A percentile compares a stretch with the other conserved stretches of the same genome.
phyloP scores from a whole-genome alignment of 2,888 invertebrate genomes.

The Boloria selene region DNA sequence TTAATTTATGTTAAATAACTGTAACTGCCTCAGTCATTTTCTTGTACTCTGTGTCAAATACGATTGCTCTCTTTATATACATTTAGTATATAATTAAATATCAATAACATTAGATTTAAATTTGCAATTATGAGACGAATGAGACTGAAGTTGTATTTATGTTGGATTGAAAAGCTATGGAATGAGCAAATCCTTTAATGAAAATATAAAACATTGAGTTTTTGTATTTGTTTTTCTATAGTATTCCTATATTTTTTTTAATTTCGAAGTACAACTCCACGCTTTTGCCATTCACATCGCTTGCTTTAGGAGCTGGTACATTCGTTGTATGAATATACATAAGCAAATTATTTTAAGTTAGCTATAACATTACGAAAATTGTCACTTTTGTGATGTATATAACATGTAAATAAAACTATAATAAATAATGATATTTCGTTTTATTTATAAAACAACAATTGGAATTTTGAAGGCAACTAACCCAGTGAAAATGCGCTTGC shows the following conservation, averaged over 20 bases:
- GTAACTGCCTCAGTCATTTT: constrained; percentile 37
- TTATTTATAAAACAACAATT: background rate
- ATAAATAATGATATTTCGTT: constrained; percentile 28
- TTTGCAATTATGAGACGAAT: constrained; percentile 55
- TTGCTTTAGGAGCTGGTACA: constrained; percentile 62
- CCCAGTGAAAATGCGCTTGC: too few species aligned
- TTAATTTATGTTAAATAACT: constrained; percentile 50
- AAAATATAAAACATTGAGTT: background rate
- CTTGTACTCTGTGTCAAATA: constrained; percentile 6
- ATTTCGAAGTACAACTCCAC: constrained; percentile 55
- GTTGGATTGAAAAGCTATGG: constrained; percentile 42
- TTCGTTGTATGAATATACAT: constrained; percentile 27
- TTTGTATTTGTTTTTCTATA: constrained; percentile 4
- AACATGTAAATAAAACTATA: constrained; percentile 68
- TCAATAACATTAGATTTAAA: constrained; percentile 41
- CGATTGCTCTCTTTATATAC: constrained; percentile 6
- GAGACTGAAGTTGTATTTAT: constrained; percentile 74
- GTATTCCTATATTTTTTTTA: constrained; percentile 25
- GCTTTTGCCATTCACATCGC: constrained; percentile 63
- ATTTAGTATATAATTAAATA: constrained; percentile 14
- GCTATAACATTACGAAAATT: constrained; percentile 36
- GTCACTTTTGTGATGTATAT: constrained; percentile 72
- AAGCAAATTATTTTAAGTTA: constrained; percentile 17
- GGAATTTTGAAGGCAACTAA: too few species aligned
- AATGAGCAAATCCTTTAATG: background rate